These are phyloP conservation scores for Hipposideros armiger DNA, from an alignment of 2,113 vertebrate species.

Conservation along the genomic window DNA sequence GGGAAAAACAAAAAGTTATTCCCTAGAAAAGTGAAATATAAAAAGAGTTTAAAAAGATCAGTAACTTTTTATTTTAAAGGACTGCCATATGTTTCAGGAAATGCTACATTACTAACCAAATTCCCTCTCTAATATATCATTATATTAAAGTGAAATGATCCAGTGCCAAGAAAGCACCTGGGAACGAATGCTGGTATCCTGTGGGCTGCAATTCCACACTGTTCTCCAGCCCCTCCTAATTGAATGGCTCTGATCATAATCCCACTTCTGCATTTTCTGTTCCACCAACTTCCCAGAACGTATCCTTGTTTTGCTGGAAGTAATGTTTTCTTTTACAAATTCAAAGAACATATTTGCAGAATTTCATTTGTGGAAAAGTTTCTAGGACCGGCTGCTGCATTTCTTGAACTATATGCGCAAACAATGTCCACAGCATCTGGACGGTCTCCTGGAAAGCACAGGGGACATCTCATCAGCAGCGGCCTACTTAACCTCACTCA, in stretches of 20 bases:
- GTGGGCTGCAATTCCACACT: rapidly evolving
- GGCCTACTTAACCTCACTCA: neutral
- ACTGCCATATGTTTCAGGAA: neutral
- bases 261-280: neutral
- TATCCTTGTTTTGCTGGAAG: neutral
- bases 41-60: conserved; percentile 20
- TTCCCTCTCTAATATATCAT: neutral
- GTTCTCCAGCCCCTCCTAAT: neutral
- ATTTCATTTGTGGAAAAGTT: neutral
- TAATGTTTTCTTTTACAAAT: neutral
- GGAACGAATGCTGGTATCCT: rapidly evolving
- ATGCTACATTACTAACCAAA: neutral
- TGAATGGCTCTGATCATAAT: rapidly evolving
- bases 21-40: neutral
- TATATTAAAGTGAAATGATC: neutral
- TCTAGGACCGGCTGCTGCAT: neutral
- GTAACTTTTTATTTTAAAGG: conserved; percentile 31
- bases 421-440: neutral
- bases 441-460: neutral
- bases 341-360: neutral
- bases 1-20: neutral
- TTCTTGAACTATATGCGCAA: neutral
- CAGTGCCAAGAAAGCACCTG: neutral
- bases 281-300: neutral
- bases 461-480: neutral